Conservation (phyloP, 2,113 vertebrate species). For the Panthera leo region DNA sequence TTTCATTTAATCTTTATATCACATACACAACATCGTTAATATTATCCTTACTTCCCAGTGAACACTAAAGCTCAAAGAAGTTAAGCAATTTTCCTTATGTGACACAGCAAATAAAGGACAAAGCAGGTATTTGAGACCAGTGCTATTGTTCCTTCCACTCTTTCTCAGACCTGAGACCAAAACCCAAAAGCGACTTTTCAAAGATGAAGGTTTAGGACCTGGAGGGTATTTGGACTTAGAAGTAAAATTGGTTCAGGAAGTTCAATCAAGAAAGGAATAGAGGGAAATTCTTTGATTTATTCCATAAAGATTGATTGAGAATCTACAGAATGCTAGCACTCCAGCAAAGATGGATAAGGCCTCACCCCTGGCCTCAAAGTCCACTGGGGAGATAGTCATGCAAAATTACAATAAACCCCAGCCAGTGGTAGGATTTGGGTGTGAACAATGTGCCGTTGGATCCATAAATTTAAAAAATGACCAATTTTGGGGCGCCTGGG, state of each 20-base stretch:
- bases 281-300: not conserved
- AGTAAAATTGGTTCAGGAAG: not conserved
- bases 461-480: too few relatives aligned
- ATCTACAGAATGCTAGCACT: not conserved
- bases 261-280: not conserved
- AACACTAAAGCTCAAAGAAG: not conserved
- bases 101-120: not conserved
- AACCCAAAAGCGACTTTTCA: conserved; percentile 3
- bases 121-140: not conserved
- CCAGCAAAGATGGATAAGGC: not conserved
- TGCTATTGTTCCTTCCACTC: not conserved
- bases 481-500: not conserved
- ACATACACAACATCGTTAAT: not conserved
- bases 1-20: not conserved
- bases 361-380: not conserved
- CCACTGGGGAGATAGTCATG: not conserved
- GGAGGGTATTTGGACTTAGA: not conserved
- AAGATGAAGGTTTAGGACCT: not conserved
- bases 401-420: not conserved
- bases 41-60: not conserved
- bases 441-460: not conserved
- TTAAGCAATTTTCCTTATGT: not conserved
- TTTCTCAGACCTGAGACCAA: not conserved
- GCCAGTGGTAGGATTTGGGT: not conserved
- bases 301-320: not conserved